Base-by-base conservation (phyloP, 2,113 vertebrate species). In the Sigmodon hispidus region DNA sequence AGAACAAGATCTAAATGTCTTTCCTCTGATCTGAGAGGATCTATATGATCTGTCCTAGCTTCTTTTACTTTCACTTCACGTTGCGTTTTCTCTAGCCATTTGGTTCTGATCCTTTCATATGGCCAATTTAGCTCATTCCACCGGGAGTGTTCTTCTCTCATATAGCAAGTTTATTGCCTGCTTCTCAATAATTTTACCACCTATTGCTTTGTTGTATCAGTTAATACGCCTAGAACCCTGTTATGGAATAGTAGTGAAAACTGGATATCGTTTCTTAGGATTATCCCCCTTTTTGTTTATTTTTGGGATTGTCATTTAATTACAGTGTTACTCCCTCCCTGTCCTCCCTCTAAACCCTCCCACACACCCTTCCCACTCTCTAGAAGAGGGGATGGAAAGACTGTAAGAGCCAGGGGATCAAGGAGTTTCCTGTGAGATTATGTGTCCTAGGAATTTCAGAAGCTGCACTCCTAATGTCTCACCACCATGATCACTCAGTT, bases 1-100 rank as follows among this genome's bases (percentile, higher is more conserved):
- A 72, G 45, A 95, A 90, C 17, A 94, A 93, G 90, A 79, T 55
- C 55, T 48, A 84, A 84, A 92, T 31, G 87, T 43, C 59, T 88
- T 50, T 50, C 48, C 91, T 31, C 73, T 94, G 31, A 91, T 36
- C 52, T 76, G n/a, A 72, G 48, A 79, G 52, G 17, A 57, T n/a
- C 22, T 77, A 16, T 75, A 45, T 95, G 12, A 93, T 90, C 22
- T 91, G 8, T 10, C 22, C 34, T 95, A 69, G 48, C 34, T 94
- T 63, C 79, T 29, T 83, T 83, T 59, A 83, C 7, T 61, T 61
- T 43, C 13, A 43, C 43, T n/a, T 61, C 13, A 2, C 40, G 79
- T 43, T 59, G 22, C 26, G 34, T 94, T 86, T 89, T 79, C 17
- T 17, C 16, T 89, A 43, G 36, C 43, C 34, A 73, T 89, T 59